A percentile compares a stretch with the other conserved stretches of the same genome.
These are phyloP conservation scores for Pogonus chalceus DNA, from an alignment of 1,140 invertebrate genomes.

Conservation along the genomic window DNA sequence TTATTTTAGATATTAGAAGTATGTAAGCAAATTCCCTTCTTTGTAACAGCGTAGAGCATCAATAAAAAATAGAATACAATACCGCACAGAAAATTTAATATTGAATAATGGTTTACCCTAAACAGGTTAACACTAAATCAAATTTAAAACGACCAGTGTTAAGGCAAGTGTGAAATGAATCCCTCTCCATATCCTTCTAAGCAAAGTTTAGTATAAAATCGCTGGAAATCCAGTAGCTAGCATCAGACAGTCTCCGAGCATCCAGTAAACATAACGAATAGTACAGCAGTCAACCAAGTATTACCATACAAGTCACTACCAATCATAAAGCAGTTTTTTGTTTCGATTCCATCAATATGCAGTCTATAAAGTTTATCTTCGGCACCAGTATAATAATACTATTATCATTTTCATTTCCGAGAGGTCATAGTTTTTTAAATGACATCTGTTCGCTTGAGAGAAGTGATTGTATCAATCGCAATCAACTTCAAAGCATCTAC, in stretches of 20 bases:
- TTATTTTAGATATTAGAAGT: neutral
- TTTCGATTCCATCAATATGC: neutral
- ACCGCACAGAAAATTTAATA: neutral
- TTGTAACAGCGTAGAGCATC: neutral
- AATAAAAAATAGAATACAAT: neutral
- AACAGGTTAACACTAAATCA: conserved; percentile 5
- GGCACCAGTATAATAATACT: conserved; percentile 1
- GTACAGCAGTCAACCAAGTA: neutral
- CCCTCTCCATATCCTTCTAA: no score
- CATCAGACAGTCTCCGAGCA: neutral
- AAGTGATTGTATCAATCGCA: neutral
- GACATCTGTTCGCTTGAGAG: neutral
- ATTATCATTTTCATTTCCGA: neutral
- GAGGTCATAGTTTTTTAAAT: neutral
- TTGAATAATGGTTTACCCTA: conserved; percentile 3
- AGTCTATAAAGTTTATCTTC: neutral
- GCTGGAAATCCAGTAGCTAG: neutral
- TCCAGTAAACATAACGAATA: neutral
- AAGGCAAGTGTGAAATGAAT: conserved; percentile 1
- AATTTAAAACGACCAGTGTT: conserved; percentile 4
- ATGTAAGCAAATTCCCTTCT: no score
- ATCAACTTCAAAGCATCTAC: neutral
- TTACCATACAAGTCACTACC: neutral
- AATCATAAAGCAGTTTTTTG: neutral
- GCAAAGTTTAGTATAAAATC: neutral